Evolutionary conservation across 2,797 vertebrate species (phyloP).

Genomic region (Bucorvus abyssinicus): DNA sequence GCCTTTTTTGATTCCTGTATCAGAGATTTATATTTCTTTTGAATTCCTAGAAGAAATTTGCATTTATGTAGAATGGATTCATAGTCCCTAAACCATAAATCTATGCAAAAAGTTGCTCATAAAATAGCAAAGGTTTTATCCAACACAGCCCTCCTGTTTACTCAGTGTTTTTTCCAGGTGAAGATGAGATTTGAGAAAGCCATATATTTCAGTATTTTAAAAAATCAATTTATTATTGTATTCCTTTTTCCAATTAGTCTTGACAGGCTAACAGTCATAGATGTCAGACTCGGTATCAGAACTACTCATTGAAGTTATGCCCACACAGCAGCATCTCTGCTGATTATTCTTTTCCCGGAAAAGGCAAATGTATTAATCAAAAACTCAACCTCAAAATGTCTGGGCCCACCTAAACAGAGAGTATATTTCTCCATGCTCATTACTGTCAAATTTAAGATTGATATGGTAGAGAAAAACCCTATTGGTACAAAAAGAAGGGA

Average conservation of each 20-base stretch:
- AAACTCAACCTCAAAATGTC: neutral
- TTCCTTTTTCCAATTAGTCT: neutral
- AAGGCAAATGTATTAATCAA: neutral
- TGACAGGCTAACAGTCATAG: neutral
- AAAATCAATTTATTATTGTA: neutral
- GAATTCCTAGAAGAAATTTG: neutral
- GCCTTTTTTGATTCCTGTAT: neutral
- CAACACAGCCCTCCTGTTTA: neutral
- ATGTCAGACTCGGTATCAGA: neutral
- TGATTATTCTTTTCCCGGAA: neutral
- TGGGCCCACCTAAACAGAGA: neutral
- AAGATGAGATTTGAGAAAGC: neutral
- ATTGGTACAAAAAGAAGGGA: neutral
- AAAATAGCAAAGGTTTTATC: neutral
- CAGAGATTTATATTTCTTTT: neutral
- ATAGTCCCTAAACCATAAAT: neutral
- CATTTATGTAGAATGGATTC: neutral
- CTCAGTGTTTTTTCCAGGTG: neutral
- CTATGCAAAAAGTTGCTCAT: neutral
- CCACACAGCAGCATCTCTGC: neutral
- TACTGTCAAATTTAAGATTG: neutral
- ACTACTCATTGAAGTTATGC: neutral
- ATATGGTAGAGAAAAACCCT: neutral
- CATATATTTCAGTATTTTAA: neutral
- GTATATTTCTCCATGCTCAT: neutral